Evolutionary conservation across 2,888 invertebrate species (phyloP), one percentile per base, ranked within the genome.

Genomic region (Uloborus plumipes): DNA sequence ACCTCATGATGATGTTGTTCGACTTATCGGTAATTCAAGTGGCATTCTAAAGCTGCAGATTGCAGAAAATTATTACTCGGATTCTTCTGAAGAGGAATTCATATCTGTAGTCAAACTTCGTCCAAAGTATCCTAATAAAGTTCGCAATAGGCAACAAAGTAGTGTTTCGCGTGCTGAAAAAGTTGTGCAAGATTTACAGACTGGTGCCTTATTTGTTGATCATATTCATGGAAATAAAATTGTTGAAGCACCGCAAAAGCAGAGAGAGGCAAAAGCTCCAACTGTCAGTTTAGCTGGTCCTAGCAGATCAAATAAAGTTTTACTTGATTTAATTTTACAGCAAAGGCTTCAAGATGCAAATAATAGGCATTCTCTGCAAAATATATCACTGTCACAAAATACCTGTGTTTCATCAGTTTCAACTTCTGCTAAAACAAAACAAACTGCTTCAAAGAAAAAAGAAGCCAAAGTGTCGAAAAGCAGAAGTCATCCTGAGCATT

Each of bases 1-100:
- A 80, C 94, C 95, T 0, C 98, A 98, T 88, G 97, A 97, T 88
- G 94, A 97, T 51, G 97, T 98, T 2, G 98, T 97, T 1, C 92
- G 94, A 85, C 90, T 97, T 73, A 96, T 98, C 84, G 97, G 96
- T 0, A 93, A 93, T 76, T 95, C 96, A 15, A 93, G 93, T 26
- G 95, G 95, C 2, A 91, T 94, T 47, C 93, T 97, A 75, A 92
- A 94, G 51, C 92, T 97, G 88, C 95, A 95, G 87, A 96, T 97
- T 67, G 95, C 96, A 0, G 94, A 94, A 87, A 94, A 94, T 88
- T 94, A 94, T 88, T 94, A 94, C 87, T 94, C 94, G 1, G 95
- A 95, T 88, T 94, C 94, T 80, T 94, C 94, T 1, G 95, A 95
- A 87, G 95, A 95, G 87, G 90, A 90, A 69, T 85, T 86, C 59